These are phyloP conservation scores for Cyclophora albipunctata DNA, from an alignment of 2,888 invertebrate genomes.

Conservation along the genomic window DNA sequence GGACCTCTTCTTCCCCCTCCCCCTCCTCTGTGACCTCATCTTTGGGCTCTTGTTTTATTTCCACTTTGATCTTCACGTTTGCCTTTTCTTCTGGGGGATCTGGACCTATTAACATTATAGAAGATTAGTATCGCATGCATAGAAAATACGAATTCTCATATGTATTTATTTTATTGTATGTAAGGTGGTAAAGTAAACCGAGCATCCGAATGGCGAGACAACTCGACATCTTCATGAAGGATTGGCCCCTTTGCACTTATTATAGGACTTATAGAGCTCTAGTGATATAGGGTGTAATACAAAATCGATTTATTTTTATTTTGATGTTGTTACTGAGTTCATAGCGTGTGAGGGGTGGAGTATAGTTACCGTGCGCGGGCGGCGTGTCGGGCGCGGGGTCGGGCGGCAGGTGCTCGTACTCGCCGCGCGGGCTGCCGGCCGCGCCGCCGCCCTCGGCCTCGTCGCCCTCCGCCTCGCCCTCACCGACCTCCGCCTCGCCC, in stretches of 20 bases:
- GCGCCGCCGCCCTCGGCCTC: conserved; percentile 18
- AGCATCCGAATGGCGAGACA: too few species aligned
- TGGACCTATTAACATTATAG: neutral
- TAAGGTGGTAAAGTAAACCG: too few species aligned
- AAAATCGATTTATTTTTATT: neutral
- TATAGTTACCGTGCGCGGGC: too few species aligned
- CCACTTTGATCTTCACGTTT: conserved; percentile 1
- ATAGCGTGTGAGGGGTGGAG: too few species aligned
- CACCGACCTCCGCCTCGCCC: conserved; percentile 24
- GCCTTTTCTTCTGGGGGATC: conserved; percentile 3
- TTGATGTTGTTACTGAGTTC: conserved; percentile 1
- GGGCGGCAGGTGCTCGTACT: conserved; percentile 60
- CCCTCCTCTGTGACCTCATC: neutral
- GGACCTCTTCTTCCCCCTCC: conserved; percentile 1
- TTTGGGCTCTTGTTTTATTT: neutral
- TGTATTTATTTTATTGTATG: too few species aligned
- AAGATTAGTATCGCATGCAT: too few species aligned
- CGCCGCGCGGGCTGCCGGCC: conserved; percentile 52
- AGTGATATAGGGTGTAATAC: neutral
- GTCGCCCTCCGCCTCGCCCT: conserved; percentile 9
- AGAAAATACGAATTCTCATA: too few species aligned
- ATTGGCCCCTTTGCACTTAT: neutral
- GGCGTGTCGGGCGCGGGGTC: conserved; percentile 37
- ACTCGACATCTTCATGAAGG: too few species aligned
- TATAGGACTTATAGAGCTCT: neutral